Evolutionary conservation across 2,113 vertebrate genomes (phyloP).

Genomic region (Psammodynastes pulverulentus): DNA sequence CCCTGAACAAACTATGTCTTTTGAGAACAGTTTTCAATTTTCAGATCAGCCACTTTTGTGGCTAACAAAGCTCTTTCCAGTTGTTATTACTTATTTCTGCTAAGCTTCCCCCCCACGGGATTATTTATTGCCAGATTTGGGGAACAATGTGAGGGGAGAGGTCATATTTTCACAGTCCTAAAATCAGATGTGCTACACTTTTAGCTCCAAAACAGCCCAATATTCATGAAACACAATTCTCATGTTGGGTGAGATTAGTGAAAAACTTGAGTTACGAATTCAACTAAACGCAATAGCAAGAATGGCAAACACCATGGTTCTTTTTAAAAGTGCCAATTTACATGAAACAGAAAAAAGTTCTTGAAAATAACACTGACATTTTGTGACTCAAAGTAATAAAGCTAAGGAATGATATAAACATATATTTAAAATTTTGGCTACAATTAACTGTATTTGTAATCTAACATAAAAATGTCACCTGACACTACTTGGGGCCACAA

Average conservation of each 20-base stretch:
- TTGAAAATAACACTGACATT: constrained; percentile 30
- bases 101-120: constrained; percentile 3
- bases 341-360: constrained; percentile 20
- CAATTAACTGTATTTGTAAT: constrained; percentile 47
- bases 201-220: constrained; percentile 17
- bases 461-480: constrained; percentile 26
- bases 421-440: constrained; percentile 39
- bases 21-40: constrained; percentile 43
- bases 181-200: constrained; percentile 35
- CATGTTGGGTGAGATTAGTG: constrained; percentile 31
- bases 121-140: constrained; percentile 49
- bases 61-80: constrained; percentile 51
- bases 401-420: constrained; percentile 38
- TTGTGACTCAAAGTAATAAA: constrained; percentile 38
- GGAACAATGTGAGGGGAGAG: not conserved
- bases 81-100: constrained; percentile 49
- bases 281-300: not conserved
- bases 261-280: constrained; percentile 33
- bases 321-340: constrained; percentile 34
- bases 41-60: constrained; percentile 46
- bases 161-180: constrained; percentile 40
- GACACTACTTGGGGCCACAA: constrained; percentile 10
- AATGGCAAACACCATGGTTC: constrained; percentile 11
- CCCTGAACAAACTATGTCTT: constrained; percentile 31
- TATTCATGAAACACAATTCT: constrained; percentile 29